phyloP scores from a whole-genome alignment of 2,113 vertebrate genomes.

The Lagopus muta region DNA sequence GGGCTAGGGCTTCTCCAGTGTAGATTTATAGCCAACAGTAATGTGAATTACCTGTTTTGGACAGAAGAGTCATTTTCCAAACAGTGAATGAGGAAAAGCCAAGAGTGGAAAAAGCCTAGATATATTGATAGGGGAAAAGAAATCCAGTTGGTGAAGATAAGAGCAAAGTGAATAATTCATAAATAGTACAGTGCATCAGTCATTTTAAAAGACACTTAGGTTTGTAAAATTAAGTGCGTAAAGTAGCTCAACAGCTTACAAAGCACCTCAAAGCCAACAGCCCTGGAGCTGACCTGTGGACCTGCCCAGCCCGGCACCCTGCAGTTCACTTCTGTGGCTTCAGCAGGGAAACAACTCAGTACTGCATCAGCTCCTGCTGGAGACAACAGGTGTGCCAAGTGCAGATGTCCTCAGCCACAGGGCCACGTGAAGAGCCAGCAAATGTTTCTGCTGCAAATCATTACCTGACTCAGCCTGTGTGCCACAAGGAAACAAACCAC shows the following conservation, averaged over 20 bases:
- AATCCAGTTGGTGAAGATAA: constrained; percentile 42
- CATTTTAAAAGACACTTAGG: constrained; percentile 70
- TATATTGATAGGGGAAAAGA: not conserved
- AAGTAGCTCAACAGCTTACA: constrained; percentile 77
- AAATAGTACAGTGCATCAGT: constrained; percentile 53
- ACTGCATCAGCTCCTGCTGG: not conserved
- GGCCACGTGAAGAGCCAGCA: not conserved
- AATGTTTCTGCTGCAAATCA: not conserved
- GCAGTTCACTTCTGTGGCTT: not conserved
- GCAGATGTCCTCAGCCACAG: not conserved
- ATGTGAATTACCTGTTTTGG: constrained; percentile 12
- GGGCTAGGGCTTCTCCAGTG: not conserved
- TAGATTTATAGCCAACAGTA: not conserved
- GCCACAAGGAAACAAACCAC: not conserved
- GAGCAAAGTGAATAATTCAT: constrained; percentile 68
- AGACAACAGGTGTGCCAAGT: constrained; percentile 22
- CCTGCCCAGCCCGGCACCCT: not conserved
- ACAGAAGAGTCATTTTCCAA: not conserved
- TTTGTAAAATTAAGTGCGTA: constrained; percentile 70
- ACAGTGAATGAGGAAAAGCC: constrained; percentile 11
- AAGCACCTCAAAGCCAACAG: constrained; percentile 74
- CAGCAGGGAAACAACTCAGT: not conserved
- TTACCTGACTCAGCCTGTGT: not conserved
- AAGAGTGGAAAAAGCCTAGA: not conserved
- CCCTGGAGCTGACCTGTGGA: not conserved